Conservation (phyloP, 37 sponge, comb jelly and placozoan species). For the Ephydatia muelleri region DNA sequence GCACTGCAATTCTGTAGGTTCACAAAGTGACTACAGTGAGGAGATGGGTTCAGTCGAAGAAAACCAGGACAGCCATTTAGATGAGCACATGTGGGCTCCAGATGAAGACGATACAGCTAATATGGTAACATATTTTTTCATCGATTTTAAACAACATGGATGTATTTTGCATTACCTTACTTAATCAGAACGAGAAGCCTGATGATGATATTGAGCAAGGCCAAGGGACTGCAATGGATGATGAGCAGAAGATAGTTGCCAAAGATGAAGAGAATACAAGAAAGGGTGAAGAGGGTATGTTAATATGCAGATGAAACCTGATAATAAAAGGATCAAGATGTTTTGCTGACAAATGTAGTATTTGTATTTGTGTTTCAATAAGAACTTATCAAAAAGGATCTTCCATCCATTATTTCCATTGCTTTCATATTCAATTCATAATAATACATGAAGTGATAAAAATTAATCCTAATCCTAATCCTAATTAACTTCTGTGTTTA, state of each 20-base stretch:
- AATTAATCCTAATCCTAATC: too few species aligned
- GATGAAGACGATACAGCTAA: slow-evolving; percentile 55
- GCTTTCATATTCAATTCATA: too few species aligned
- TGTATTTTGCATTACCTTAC: neutral
- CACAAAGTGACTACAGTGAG: neutral
- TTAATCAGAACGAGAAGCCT: neutral
- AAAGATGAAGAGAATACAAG: slow-evolving; percentile 32
- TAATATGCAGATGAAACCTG: neutral
- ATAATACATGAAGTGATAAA: too few species aligned
- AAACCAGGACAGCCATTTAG: slow-evolving; percentile 37
- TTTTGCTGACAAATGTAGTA: too few species aligned
- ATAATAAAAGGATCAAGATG: too few species aligned
- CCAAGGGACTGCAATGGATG: slow-evolving; percentile 47
- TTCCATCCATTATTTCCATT: too few species aligned
- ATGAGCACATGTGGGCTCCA: slow-evolving; percentile 86
- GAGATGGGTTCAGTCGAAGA: neutral
- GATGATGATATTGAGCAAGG: slow-evolving; percentile 30
- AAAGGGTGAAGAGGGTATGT: neutral
- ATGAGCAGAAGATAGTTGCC: slow-evolving; percentile 62
- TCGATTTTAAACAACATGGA: neutral
- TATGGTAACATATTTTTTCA: slow-evolving; percentile 3
- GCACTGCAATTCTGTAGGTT: neutral
- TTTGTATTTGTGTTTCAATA: too few species aligned
- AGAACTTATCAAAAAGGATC: too few species aligned
- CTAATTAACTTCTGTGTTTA: too few species aligned